Percentiles rank a stretch among this genome's conserved stretches.
phyloP scores from a whole-genome alignment of 2,797 vertebrate species.

The Enteromius afrohamiltoni region DNA sequence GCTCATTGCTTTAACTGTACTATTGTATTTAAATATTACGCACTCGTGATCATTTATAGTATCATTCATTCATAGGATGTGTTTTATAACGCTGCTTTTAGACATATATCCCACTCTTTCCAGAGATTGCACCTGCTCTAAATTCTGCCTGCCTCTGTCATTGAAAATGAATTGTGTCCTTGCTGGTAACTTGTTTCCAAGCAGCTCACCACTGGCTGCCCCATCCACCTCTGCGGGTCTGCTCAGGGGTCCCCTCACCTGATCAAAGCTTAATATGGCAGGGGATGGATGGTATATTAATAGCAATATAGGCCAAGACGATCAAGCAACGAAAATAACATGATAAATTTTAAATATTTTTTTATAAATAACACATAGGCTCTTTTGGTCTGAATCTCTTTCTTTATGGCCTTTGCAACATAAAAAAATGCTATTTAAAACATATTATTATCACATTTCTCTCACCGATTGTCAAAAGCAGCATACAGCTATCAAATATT shows the following conservation, averaged over 20 bases:
- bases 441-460: background rate
- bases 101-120: background rate
- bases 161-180: constrained; percentile 19
- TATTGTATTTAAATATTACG: background rate
- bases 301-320: background rate
- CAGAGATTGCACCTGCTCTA: constrained; percentile 11
- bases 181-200: constrained; percentile 4
- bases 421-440: background rate
- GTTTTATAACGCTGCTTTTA: background rate
- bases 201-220: background rate
- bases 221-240: background rate
- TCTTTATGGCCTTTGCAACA: background rate
- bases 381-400: background rate
- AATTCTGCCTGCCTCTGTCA: background rate
- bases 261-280: background rate
- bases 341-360: too few relatives aligned
- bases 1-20: background rate
- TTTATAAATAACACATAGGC: background rate
- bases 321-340: background rate
- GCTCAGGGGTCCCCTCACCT: background rate
- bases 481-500: background rate
- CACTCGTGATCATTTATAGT: background rate
- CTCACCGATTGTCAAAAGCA: background rate
- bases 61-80: background rate
- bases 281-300: background rate